Percentiles rank a stretch among this genome's conserved stretches.
These are phyloP conservation scores for Malaclemys terrapin DNA, from an alignment of 2,113 vertebrate genomes.

Conservation along the genomic window DNA sequence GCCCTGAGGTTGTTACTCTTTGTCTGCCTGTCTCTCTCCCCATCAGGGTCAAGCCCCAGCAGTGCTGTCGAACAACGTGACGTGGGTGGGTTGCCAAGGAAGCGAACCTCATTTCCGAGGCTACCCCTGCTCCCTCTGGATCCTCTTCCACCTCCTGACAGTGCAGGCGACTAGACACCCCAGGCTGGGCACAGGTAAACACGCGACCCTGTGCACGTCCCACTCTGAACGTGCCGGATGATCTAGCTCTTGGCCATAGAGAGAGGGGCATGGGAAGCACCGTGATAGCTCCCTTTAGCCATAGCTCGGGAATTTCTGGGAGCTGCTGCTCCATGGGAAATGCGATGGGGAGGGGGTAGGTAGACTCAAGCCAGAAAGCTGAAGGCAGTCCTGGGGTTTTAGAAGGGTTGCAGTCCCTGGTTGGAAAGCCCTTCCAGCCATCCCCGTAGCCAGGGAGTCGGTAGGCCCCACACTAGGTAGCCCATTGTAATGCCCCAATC, in stretches of 20 bases:
- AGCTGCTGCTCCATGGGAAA: too few species aligned
- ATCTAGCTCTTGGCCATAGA: background rate
- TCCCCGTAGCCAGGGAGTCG: too few species aligned
- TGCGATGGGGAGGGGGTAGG: background rate
- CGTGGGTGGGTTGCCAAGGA: slow-evolving; percentile 93
- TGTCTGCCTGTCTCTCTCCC: accelerated
- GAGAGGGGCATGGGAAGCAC: background rate
- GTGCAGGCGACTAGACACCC: slow-evolving; percentile 80
- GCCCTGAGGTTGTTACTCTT: accelerated
- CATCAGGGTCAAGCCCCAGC: background rate
- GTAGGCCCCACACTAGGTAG: too few species aligned
- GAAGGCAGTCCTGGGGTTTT: background rate
- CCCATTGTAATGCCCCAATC: too few species aligned
- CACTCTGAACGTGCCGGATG: background rate
- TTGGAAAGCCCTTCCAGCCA: too few species aligned
- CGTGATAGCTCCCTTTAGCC: background rate
- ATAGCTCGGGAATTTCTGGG: background rate
- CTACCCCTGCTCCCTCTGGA: slow-evolving; percentile 94
- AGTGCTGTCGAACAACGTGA: slow-evolving; percentile 79
- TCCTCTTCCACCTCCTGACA: slow-evolving; percentile 91
- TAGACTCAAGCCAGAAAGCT: background rate
- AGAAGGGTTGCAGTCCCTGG: background rate
- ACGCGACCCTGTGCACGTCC: accelerated
- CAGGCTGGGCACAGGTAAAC: slow-evolving; percentile 58
- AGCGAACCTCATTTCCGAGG: slow-evolving; percentile 85